Base-by-base conservation (phyloP, 2,797 vertebrate genomes). In the Neosilurus hyrtlii region DNA sequence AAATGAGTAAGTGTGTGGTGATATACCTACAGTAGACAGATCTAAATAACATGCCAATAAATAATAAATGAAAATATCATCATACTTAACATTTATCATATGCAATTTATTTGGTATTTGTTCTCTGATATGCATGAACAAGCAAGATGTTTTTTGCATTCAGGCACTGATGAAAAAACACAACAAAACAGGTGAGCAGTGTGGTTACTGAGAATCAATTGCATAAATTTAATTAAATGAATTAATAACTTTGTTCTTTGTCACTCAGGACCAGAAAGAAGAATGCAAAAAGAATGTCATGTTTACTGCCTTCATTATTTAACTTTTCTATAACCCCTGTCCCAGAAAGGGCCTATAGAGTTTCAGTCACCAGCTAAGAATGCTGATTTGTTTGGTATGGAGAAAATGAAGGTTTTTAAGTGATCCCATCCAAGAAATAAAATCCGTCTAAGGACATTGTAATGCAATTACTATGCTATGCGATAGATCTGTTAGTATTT, bases 101-200 rank as follows among this genome's bases (percentile, higher is more conserved):
- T 57, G 54, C 16, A 57, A 37, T 59, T 57, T 30, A 59, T 22
- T 5, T 9, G 35, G 52, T 56, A 30, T 54, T 54, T 73, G 52
- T 74, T 54, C 54, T 54, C 71, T 18, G 52, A 56, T 51, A 73
- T 73, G 52, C 71, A 52, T 54, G 70, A 72, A 14, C 49, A 54
- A 24, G 43, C 49, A 16, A 26, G 49, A 9, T 26, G 70, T 26
- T 72, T 72, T 18, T 6, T 30, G 51, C 51, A 73, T 4, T 73
- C 51, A 54, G 51, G 9, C 24, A 16, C 15, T 0, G 51, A 26
- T 24, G 30, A 56, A 30, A 49, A 51, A 43, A 3, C 43, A 43
- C 43, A 16, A 20, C 16, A 70, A 49, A 49, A n/a, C 66, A n/a
- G 43, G 37, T 14, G 22, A 51, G 20, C 10, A 49, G 20, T 72